These are phyloP conservation scores for Felis chaus DNA, from an alignment of 2,113 vertebrate genomes.

Conservation along the genomic window DNA sequence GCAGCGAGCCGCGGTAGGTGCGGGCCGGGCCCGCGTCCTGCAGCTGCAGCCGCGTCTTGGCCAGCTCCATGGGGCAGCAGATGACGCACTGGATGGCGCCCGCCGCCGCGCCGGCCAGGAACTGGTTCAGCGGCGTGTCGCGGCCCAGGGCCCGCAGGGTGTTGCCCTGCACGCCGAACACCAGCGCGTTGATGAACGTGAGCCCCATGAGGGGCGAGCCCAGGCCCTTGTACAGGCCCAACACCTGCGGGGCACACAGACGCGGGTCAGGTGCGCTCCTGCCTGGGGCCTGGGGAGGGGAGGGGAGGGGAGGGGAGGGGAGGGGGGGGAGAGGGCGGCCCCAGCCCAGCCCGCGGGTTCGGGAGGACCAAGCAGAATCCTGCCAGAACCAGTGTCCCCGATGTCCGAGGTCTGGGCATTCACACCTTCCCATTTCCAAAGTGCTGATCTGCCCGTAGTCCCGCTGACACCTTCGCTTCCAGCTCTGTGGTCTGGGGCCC, in stretches of 20 bases:
- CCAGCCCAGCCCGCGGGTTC: neutral
- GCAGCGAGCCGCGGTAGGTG: conserved; percentile 95
- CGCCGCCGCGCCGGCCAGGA: conserved; percentile 93
- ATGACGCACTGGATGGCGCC: conserved; percentile 95
- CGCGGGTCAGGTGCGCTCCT: neutral
- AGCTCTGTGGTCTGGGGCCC: rapidly evolving
- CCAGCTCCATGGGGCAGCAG: conserved; percentile 98
- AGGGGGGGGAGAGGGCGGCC: rapidly evolving
- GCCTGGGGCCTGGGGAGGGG: rapidly evolving
- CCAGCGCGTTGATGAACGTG: conserved; percentile 98
- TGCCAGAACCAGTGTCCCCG: neutral
- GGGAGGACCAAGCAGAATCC: too few species aligned
- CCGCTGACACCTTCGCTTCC: rapidly evolving
- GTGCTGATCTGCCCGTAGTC: rapidly evolving
- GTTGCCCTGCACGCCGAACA: conserved; percentile 97
- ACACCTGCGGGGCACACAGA: conserved; percentile 81
- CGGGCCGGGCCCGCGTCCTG: conserved; percentile 92
- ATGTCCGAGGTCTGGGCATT: neutral
- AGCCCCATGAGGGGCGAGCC: conserved; percentile 99
- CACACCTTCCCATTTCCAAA: neutral
- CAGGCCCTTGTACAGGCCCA: conserved; percentile 97
- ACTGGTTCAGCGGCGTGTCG: conserved; percentile 96
- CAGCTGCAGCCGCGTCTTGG: conserved; percentile 98
- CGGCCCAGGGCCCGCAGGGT: conserved; percentile 89
- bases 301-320: rapidly evolving